These are phyloP conservation scores for Aradophagus sp. DNA, from an alignment of 1,140 invertebrate species.

Conservation along the genomic window DNA sequence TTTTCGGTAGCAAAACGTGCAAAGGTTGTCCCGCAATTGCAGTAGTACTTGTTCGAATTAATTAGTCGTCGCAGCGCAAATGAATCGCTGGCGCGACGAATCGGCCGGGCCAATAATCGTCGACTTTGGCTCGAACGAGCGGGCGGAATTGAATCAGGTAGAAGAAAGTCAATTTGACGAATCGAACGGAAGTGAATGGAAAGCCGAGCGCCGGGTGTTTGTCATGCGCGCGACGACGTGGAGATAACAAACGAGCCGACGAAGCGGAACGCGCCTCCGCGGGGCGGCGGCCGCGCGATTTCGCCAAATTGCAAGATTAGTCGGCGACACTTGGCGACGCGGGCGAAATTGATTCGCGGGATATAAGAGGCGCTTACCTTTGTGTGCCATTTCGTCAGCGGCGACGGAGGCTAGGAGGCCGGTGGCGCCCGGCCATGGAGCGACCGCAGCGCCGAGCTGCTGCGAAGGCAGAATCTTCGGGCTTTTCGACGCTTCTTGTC, in stretches of 20 bases:
- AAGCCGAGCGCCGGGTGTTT: constrained; percentile 31
- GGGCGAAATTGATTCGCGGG: constrained; percentile 12
- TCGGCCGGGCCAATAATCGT: no score
- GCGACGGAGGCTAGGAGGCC: constrained; percentile 76
- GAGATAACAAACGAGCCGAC: constrained; percentile 29
- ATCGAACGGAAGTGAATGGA: no score
- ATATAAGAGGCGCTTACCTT: constrained; percentile 70
- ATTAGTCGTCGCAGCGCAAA: no score
- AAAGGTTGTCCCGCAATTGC: no score
- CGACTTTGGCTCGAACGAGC: no score
- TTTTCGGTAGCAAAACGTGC: no score
- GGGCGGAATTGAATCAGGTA: no score
- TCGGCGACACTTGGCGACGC: constrained; percentile 8
- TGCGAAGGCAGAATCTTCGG: constrained; percentile 76
- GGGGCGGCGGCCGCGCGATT: constrained; percentile 17
- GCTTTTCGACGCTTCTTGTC: constrained; percentile 71
- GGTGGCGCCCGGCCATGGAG: constrained; percentile 79
- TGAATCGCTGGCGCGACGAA: no score
- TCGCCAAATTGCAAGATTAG: constrained; percentile 32
- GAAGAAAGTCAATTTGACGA: no score
- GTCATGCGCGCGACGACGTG: constrained; percentile 27
- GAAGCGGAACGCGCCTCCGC: constrained; percentile 17
- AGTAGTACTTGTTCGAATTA: no score
- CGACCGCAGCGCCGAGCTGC: constrained; percentile 78
- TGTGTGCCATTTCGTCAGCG: constrained; percentile 79